Conservation (phyloP, 2,113 vertebrate genomes). For the Psammodynastes pulverulentus region DNA sequence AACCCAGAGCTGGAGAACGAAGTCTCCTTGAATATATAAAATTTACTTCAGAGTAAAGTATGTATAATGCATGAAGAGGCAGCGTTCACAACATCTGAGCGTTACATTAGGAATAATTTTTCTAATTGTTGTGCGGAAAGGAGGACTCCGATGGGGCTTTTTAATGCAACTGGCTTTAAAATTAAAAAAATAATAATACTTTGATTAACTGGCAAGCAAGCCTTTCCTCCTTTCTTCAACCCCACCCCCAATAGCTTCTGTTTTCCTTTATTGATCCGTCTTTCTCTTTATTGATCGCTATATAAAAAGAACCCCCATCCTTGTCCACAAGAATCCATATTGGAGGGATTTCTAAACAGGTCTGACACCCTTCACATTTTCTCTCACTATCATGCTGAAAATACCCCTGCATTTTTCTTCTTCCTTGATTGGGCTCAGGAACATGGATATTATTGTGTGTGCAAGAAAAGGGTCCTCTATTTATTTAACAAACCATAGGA, state of each 20-base stretch:
- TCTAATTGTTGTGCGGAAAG: neutral
- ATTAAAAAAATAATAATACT: neutral
- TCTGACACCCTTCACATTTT: no score
- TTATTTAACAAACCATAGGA: neutral
- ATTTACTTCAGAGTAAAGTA: neutral
- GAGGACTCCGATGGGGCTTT: neutral
- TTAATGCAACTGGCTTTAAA: neutral
- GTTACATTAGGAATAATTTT: neutral
- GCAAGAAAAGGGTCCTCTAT: neutral
- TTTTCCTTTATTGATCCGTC: neutral
- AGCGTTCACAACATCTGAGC: neutral
- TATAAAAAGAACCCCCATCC: conserved; percentile 3
- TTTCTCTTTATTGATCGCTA: conserved; percentile 28
- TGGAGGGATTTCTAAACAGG: neutral
- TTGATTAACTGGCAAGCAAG: neutral
- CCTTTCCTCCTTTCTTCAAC: neutral
- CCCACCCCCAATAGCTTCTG: neutral
- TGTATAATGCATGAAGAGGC: neutral
- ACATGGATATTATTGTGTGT: neutral
- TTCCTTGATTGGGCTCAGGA: neutral
- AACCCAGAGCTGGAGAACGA: neutral
- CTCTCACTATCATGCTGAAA: neutral
- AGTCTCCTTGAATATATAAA: neutral
- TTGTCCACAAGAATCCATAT: neutral
- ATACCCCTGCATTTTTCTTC: neutral